phyloP scores from a whole-genome alignment of 2,888 invertebrate species.

The Bellardia pandia region DNA sequence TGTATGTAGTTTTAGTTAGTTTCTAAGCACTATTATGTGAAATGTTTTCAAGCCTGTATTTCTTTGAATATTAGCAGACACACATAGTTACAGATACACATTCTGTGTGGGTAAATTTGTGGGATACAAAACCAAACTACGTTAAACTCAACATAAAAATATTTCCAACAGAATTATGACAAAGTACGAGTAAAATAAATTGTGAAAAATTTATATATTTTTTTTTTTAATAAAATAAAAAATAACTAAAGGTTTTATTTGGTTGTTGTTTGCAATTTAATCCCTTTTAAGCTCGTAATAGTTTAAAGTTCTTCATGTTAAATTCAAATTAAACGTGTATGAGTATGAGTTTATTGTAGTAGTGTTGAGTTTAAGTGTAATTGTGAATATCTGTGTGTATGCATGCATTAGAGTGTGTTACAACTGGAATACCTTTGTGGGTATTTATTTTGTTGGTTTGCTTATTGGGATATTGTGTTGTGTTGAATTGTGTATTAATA shows the following conservation, averaged over 20 bases:
- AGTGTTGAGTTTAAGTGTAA: neutral
- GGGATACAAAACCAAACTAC: slow-evolving; percentile 18
- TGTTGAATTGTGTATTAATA: neutral
- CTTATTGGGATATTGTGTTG: slow-evolving; percentile 41
- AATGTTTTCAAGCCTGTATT: slow-evolving; percentile 13
- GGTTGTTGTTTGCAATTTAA: slow-evolving; percentile 54
- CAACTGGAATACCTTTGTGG: slow-evolving; percentile 14
- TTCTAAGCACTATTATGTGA: slow-evolving; percentile 17
- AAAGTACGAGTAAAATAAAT: slow-evolving; percentile 23
- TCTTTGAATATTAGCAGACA: neutral
- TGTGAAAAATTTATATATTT: slow-evolving; percentile 10
- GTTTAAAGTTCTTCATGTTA: slow-evolving; percentile 48
- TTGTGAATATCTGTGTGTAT: neutral
- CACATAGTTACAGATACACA: neutral
- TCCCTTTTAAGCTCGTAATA: slow-evolving; percentile 54
- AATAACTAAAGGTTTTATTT: slow-evolving; percentile 14
- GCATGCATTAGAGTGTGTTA: neutral
- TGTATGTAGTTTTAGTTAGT: neutral
- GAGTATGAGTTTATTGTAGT: neutral
- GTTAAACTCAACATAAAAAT: neutral
- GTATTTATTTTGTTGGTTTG: slow-evolving; percentile 23
- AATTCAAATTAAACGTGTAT: slow-evolving; percentile 53
- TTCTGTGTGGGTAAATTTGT: slow-evolving; percentile 52
- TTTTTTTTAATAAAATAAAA: slow-evolving; percentile 1
- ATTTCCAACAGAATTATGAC: slow-evolving; percentile 42